Base-by-base conservation (phyloP, 1,140 invertebrate species). In the Orius insidiosus region DNA sequence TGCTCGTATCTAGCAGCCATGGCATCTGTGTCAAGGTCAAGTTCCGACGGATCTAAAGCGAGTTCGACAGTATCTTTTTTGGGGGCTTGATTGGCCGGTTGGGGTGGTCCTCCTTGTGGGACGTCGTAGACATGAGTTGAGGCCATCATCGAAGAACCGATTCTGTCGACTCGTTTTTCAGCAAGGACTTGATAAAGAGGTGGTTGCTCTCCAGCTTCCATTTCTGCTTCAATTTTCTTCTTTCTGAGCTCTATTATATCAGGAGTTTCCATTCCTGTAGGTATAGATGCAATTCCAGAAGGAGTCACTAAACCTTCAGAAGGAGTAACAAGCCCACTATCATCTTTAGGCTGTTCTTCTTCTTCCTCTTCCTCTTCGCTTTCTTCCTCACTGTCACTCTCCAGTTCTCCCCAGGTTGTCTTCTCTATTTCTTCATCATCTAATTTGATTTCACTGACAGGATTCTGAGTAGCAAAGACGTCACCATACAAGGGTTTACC, bases 401-500 rank as follows among this genome's bases (percentile, higher is more conserved):
- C 92, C 24, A 98, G 69, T 65, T 98, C 95, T 52, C 96, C 96
- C 96, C 96, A 99, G 56, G 86, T 72, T 14, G 81, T 82, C 37
- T 81, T 74, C 56, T 98, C 93, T 15, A 98, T 77, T 50, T 90
- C 85, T 53, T 89, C 85, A 56, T 97, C 93, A 59, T 51, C 49
- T 5, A 44, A 38, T 38, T 45, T 49, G 8, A 49, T 45, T 35
- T 49, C 47, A 32, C 44, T 36, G 5, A 36, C 36, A 31, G 31
- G 38, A 6, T 76, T 72, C 31, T 72, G 71, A 24, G 76, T 73
- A 30, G 94, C 95, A 63, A 99, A 99, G 0, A 99, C 96, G 68
- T 99, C 96, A 6, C 96, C 96, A 63, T 99, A 99, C 0, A 99
- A 66, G 1, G 96, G 96, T 63, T 93, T 84, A 11, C 96, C 95